Base-by-base conservation (phyloP, 2,888 invertebrate species). In the Escarpia spicata region DNA sequence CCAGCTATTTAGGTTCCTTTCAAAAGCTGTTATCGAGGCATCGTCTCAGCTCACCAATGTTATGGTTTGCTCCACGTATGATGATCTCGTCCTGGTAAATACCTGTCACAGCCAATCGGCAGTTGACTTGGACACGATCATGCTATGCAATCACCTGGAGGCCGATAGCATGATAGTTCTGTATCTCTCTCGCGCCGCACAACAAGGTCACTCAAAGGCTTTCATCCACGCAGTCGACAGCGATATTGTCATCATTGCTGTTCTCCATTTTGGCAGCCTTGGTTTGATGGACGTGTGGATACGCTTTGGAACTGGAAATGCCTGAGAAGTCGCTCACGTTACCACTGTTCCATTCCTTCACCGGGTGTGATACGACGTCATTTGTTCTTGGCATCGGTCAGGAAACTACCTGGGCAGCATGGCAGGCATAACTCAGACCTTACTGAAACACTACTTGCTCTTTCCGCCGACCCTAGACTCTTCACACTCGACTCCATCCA, bases 361-460 rank as follows among this genome's bases (percentile, higher is more conserved):
- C 93, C 37, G 94, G 94, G 2, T 94, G 93, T 93, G 94, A 94
- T 45, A 93, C 93, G 15, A 92, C 91, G 19, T 93, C 93, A 44
- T 89, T 52, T n/a, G 92, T 93, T 15, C n/a, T 43, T 45, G 92
- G 92, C 15, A 90, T 43, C 26, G 92, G 92, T 31, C 92, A 92
- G 91, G 91, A n/a, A 43, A 10, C 58, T 31, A 52, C 92, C 3
- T 92, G 52, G 31, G n/a, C 31, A 58, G 92, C 60, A 15, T 3
- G 92, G 60, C 44, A n/a, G 4, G 91, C 91, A 43, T 44, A 19
- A 19, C 43, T 0, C 91, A 52, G 4, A 52, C 52, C 52, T 52
- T 52, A 52, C 2, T 52, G 52, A 52, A 52, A 52, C 52, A 52
- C 15, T 52, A 52, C 52, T 52, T 37, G 37, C 37, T 37, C 37